phyloP scores from a whole-genome alignment of 2,888 invertebrate genomes.

The Cantharis lateralis region DNA sequence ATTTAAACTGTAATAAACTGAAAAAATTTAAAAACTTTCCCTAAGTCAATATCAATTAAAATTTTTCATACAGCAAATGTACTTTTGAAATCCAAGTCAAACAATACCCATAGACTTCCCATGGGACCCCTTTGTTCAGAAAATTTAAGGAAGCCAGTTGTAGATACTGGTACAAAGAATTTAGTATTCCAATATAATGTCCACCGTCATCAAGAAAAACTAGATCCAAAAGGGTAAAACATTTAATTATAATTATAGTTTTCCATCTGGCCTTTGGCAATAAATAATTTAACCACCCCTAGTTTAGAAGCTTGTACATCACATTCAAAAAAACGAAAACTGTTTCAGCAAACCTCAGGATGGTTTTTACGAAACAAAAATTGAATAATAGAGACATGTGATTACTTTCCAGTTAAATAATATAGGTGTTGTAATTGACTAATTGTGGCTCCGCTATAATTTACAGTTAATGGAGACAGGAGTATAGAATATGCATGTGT shows the following conservation, averaged over 20 bases:
- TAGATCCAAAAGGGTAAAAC: background rate
- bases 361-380: background rate
- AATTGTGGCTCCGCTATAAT: constrained; percentile 51
- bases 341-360: background rate
- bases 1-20: too few species aligned
- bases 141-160: too few species aligned
- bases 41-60: too few species aligned
- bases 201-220: background rate
- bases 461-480: constrained; percentile 48
- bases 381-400: background rate
- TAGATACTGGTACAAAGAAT: too few species aligned
- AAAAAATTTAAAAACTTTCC: too few species aligned
- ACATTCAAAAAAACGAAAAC: background rate
- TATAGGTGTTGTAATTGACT: constrained; percentile 48
- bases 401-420: constrained; percentile 19
- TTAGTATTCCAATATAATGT: too few species aligned
- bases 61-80: too few species aligned
- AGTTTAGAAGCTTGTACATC: background rate
- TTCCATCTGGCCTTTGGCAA: background rate
- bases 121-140: too few species aligned
- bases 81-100: too few species aligned
- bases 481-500: constrained; percentile 50
- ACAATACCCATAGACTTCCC: too few species aligned
- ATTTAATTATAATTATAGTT: background rate
- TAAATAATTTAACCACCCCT: background rate